phyloP scores from a whole-genome alignment of 2,113 vertebrate species.

The Hemicordylus capensis region DNA sequence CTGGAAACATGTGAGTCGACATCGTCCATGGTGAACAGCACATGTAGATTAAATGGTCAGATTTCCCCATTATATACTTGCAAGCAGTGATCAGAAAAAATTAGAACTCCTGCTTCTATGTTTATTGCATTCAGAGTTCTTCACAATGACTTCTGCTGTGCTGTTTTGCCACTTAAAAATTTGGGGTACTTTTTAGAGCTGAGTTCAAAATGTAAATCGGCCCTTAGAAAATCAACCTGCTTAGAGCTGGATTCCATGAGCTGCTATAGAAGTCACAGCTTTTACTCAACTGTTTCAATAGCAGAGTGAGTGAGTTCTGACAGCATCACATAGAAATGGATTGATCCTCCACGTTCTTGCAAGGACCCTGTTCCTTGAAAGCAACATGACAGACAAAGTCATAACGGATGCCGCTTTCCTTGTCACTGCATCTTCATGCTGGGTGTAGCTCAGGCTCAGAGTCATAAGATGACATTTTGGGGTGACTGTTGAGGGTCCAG shows the following conservation, averaged over 20 bases:
- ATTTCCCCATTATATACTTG: neutral
- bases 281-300: neutral
- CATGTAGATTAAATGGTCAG: neutral
- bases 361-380: neutral
- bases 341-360: neutral
- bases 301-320: neutral
- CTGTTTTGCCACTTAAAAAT: neutral
- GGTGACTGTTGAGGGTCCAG: no score
- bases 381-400: neutral
- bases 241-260: neutral
- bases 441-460: no score
- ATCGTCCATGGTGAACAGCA: no score
- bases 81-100: neutral
- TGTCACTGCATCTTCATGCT: neutral
- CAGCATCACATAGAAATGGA: neutral
- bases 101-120: neutral
- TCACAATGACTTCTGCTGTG: no score
- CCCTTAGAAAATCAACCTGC: neutral
- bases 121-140: neutral
- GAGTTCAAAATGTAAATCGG: neutral
- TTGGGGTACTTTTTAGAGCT: neutral
- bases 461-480: no score
- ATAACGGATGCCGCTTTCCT: neutral
- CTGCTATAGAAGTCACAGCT: neutral
- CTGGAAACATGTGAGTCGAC: neutral